phyloP scores from a whole-genome alignment of 2,888 invertebrate genomes.

The Bellardia pandia region DNA sequence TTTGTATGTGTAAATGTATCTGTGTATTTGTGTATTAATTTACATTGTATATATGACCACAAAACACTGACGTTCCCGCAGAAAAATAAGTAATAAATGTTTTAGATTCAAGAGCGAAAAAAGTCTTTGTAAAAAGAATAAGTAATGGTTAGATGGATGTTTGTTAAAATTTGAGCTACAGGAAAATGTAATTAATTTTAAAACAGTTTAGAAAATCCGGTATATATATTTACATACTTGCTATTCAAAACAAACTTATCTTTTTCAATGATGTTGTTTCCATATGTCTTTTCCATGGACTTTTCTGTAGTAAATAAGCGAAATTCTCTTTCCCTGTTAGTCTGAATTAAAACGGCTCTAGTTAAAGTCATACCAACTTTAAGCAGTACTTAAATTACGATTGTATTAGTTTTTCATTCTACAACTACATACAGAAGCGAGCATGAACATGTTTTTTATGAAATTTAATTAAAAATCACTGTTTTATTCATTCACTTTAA shows the following conservation, averaged over 20 bases:
- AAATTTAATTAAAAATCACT: conserved; percentile 9
- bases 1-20: neutral
- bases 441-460: neutral
- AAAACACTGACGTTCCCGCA: conserved; percentile 52
- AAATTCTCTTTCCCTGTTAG: too few species aligned
- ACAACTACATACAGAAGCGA: neutral
- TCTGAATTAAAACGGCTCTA: too few species aligned
- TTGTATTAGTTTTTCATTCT: too few species aligned
- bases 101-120: neutral
- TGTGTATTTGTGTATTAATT: neutral
- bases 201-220: neutral
- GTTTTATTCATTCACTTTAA: neutral
- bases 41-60: conserved; percentile 45
- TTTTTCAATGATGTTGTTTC: too few species aligned
- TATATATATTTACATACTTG: neutral
- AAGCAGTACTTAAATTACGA: too few species aligned
- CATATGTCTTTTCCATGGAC: too few species aligned
- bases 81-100: conserved; percentile 4
- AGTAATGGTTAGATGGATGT: neutral
- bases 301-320: too few species aligned
- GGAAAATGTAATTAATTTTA: neutral
- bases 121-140: neutral
- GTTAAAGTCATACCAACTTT: too few species aligned
- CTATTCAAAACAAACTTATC: too few species aligned
- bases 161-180: neutral